These are phyloP conservation scores for Epicauta chinensis DNA, from an alignment of 1,140 invertebrate species.

Conservation along the genomic window DNA sequence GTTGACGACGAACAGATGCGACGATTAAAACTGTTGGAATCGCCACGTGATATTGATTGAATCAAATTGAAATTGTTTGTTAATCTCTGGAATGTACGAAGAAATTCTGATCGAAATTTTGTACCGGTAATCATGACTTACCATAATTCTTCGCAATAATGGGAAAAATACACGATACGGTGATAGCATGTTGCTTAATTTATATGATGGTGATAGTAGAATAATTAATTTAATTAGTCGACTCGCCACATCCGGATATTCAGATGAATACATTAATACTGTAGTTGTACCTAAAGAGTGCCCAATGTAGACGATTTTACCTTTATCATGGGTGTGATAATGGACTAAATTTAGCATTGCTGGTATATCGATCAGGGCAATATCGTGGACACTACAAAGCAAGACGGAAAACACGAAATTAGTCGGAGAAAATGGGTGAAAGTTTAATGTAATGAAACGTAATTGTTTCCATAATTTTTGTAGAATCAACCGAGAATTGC, in stretches of 20 bases:
- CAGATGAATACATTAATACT: conserved; percentile 44
- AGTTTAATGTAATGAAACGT: too few species aligned
- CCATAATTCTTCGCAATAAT: conserved; percentile 25
- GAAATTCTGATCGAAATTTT: neutral
- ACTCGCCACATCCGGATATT: conserved; percentile 39
- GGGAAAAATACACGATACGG: conserved; percentile 33
- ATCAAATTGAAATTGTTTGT: conserved; percentile 28
- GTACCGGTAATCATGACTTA: conserved; percentile 10
- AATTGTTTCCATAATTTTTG: too few species aligned
- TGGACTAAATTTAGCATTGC: conserved; percentile 50
- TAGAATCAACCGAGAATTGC: too few species aligned
- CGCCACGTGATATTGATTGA: conserved; percentile 26
- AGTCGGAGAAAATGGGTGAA: too few species aligned
- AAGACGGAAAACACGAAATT: too few species aligned
- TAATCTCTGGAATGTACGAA: conserved; percentile 23
- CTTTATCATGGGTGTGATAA: conserved; percentile 40
- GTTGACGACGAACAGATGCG: conserved; percentile 32
- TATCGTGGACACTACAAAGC: conserved; percentile 47
- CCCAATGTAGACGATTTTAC: conserved; percentile 50
- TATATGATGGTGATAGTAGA: conserved; percentile 36
- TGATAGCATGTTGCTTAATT: conserved; percentile 31
- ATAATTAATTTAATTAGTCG: conserved; percentile 31
- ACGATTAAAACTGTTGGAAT: conserved; percentile 23
- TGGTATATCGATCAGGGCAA: conserved; percentile 54
- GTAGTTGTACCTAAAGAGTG: conserved; percentile 44